Percentiles rank a stretch among this genome's conserved stretches.
These are phyloP conservation scores for Chirona hameri DNA, from an alignment of 2,888 invertebrate species.

Conservation along the genomic window DNA sequence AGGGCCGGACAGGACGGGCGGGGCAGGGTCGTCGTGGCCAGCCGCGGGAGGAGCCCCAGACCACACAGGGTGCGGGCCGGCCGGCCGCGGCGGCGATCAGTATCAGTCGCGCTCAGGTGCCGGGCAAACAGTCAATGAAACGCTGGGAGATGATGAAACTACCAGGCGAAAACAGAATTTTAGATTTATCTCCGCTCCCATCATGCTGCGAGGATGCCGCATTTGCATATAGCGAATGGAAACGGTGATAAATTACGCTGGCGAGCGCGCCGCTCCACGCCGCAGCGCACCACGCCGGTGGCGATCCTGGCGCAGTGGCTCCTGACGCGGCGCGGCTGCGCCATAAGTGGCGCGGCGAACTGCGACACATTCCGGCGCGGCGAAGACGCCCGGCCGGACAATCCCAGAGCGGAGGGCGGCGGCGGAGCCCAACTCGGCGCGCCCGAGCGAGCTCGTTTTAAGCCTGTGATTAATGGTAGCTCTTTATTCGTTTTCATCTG, in stretches of 20 bases:
- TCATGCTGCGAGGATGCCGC: neutral
- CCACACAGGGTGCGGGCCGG: neutral
- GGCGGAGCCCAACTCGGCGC: neutral
- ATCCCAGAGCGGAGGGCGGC: neutral
- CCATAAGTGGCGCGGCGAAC: neutral
- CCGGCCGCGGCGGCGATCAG: neutral
- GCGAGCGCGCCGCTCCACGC: neutral
- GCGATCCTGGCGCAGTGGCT: neutral
- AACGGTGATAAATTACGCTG: neutral
- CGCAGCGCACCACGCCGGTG: neutral
- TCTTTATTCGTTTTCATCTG: constrained; percentile 24
- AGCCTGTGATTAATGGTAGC: neutral
- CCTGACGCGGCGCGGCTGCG: neutral
- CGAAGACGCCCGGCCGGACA: neutral
- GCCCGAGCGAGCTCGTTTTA: neutral
- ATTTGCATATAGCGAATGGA: constrained; percentile 13
- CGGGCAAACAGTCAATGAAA: constrained; percentile 8
- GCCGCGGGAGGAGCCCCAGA: neutral
- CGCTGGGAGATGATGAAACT: neutral
- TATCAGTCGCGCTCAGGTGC: neutral
- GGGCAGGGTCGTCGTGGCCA: no score
- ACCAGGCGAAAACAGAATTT: constrained; percentile 25
- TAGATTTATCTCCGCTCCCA: neutral
- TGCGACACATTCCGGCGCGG: neutral
- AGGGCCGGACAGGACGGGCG: neutral